A percentile compares a stretch with the other conserved stretches of the same genome.
phyloP scores from a whole-genome alignment of 2,113 vertebrate species.

The Willisornis vidua region DNA sequence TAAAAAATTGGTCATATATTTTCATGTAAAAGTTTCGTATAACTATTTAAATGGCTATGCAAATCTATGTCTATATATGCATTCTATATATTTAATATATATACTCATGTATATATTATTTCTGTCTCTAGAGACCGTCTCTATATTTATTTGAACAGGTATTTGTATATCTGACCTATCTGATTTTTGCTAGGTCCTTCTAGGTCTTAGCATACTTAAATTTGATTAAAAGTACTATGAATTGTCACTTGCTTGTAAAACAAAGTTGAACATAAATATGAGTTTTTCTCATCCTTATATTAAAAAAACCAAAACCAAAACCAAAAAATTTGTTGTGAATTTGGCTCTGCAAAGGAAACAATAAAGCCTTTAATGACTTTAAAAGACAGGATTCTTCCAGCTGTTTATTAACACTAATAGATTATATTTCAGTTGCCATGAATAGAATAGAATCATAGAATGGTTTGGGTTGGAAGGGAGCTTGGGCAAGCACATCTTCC shows the following conservation, averaged over 20 bases:
- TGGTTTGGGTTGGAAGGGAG: neutral
- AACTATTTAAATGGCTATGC: neutral
- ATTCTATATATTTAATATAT: neutral
- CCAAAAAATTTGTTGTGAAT: neutral
- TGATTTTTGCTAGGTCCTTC: neutral
- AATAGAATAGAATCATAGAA: neutral
- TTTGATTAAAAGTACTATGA: neutral
- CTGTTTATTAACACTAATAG: neutral
- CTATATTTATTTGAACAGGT: neutral
- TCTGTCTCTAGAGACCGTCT: neutral
- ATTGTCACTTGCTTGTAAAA: neutral
- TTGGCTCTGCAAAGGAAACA: neutral
- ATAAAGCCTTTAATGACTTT: neutral
- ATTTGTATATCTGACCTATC: neutral
- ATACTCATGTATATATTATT: neutral
- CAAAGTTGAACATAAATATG: neutral
- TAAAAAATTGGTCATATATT: neutral
- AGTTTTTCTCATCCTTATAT: neutral
- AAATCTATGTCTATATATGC: neutral
- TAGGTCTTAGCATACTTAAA: neutral
- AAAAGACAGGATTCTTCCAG: neutral
- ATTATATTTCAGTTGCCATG: neutral
- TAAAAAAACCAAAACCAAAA: neutral
- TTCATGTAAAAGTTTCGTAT: neutral
- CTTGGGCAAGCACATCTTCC: neutral